A percentile compares a stretch with the other conserved stretches of the same genome.
phyloP scores from a whole-genome alignment of 35 echinoderm and acorn worm genomes.

The Apostichopus parvimensis region DNA sequence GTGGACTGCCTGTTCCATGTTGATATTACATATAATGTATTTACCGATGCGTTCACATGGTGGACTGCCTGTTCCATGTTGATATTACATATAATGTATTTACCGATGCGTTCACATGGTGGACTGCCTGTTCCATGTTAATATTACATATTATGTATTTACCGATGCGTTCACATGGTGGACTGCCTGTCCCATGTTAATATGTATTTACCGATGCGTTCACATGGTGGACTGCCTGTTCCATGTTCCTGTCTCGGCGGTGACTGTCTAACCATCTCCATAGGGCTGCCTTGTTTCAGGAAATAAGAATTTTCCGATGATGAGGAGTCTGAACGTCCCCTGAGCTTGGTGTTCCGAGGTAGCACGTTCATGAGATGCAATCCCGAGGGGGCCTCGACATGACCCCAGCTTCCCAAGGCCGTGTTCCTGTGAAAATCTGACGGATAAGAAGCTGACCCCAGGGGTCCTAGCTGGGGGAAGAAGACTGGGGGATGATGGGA shows the following conservation, averaged over 20 bases:
- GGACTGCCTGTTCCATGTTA: no score
- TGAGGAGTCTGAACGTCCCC: conserved; percentile 23
- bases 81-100: no score
- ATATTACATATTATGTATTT: no score
- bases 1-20: no score
- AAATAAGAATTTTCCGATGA: conserved; percentile 51
- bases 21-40: no score
- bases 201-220: conserved; percentile 19
- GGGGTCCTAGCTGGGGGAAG: background rate
- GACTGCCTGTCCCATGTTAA: no score
- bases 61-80: no score
- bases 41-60: no score
- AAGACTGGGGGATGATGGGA: background rate
- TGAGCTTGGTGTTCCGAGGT: background rate
- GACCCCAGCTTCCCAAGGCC: conserved; percentile 37
- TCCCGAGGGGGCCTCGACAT: background rate
- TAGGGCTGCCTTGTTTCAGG: background rate
- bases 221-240: conserved; percentile 10
- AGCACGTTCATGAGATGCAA: background rate
- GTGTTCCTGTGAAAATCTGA: background rate
- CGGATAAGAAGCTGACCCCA: background rate
- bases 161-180: no score
- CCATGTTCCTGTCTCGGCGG: background rate
- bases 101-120: no score
- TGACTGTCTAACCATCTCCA: conserved; percentile 25